Conservation (phyloP, 2,797 vertebrate genomes). For the Phoebastria nigripes region DNA sequence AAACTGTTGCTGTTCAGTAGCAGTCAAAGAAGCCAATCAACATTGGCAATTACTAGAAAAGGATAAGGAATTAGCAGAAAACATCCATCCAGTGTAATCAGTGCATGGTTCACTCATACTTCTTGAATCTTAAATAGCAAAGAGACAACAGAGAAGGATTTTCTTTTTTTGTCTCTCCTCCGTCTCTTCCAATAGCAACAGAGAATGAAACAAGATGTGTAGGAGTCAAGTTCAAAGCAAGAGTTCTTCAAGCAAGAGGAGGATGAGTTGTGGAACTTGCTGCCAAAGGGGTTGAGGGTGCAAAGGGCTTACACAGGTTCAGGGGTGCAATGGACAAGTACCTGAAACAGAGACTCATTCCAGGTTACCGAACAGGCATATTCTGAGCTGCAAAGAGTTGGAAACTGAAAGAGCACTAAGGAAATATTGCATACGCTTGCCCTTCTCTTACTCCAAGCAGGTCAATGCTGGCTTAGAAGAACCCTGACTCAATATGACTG, state of each 20-base stretch:
- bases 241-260: constrained; percentile 27
- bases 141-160: neutral
- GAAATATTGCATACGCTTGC: neutral
- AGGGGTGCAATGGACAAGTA: neutral
- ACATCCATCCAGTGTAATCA: neutral
- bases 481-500: neutral
- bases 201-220: neutral
- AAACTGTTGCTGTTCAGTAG: neutral
- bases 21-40: neutral
- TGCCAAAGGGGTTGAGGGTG: neutral
- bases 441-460: neutral
- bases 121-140: neutral
- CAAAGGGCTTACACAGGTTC: neutral
- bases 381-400: neutral
- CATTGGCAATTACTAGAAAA: neutral
- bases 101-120: neutral
- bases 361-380: neutral
- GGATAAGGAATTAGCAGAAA: neutral
- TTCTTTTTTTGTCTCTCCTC: neutral
- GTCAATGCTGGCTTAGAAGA: neutral
- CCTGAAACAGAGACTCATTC: neutral
- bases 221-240: constrained; percentile 26
- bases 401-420: neutral
- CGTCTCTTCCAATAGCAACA: neutral
- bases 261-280: neutral